Conservation (phyloP, 2,797 vertebrate genomes). For the Thamnophis elegans region DNA sequence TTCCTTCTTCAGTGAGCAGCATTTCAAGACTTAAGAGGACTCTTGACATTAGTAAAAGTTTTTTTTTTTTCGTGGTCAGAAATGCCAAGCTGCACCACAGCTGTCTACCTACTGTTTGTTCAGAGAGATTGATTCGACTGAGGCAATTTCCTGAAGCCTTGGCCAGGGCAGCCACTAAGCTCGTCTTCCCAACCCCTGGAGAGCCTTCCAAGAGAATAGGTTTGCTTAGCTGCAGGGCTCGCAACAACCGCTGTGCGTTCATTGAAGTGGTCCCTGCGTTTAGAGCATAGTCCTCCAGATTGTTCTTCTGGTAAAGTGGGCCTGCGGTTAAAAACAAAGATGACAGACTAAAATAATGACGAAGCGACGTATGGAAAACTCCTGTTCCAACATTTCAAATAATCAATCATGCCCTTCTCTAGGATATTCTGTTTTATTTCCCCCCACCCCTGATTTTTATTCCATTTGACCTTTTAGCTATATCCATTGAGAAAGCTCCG, state of each 20-base stretch:
- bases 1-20: background rate
- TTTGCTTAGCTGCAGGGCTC: slow-evolving; percentile 89
- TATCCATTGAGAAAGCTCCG: background rate
- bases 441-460: background rate
- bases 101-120: slow-evolving; percentile 84
- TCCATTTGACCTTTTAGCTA: background rate
- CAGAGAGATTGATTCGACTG: slow-evolving; percentile 95
- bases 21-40: background rate
- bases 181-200: slow-evolving; percentile 97
- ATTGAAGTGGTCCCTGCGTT: slow-evolving; percentile 90
- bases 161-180: slow-evolving; percentile 89
- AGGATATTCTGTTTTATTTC: background rate
- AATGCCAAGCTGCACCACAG: background rate
- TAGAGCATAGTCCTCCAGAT: slow-evolving; percentile 83
- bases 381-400: background rate
- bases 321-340: slow-evolving; percentile 69
- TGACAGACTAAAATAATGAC: background rate
- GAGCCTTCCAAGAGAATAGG: slow-evolving; percentile 94
- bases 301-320: slow-evolving; percentile 72
- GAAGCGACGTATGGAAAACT: background rate
- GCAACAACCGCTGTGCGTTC: slow-evolving; percentile 88
- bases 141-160: slow-evolving; percentile 92
- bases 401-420: background rate
- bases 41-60: background rate
- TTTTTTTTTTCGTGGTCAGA: background rate